Percentiles rank a stretch among this genome's conserved stretches.
These are phyloP conservation scores for Rana temporaria DNA, from an alignment of 2,113 vertebrate genomes.

Conservation along the genomic window DNA sequence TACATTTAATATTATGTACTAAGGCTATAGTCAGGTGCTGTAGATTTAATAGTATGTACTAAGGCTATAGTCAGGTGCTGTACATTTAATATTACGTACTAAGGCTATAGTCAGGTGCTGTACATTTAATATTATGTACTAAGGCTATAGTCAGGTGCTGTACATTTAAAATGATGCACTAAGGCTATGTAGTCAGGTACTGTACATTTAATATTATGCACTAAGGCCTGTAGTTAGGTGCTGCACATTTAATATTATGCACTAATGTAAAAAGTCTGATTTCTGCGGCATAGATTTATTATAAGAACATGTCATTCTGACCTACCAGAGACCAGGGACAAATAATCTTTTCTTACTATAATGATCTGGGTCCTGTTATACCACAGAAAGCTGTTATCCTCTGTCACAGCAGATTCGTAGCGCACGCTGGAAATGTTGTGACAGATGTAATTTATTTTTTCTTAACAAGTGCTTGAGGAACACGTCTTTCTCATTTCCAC, in stretches of 20 bases:
- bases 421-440: slow-evolving; percentile 42
- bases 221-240: neutral
- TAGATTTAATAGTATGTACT: slow-evolving; percentile 9
- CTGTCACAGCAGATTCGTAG: slow-evolving; percentile 49
- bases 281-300: slow-evolving; percentile 14
- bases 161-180: slow-evolving; percentile 8
- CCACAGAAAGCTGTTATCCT: slow-evolving; percentile 53
- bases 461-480: slow-evolving; percentile 52
- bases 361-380: slow-evolving; percentile 47
- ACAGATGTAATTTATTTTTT: slow-evolving; percentile 57
- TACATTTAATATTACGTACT: slow-evolving; percentile 8
- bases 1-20: slow-evolving; percentile 12
- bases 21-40: neutral
- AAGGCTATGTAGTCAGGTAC: too few species aligned
- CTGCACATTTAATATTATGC: slow-evolving; percentile 4
- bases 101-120: neutral
- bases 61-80: neutral
- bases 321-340: slow-evolving; percentile 28
- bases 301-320: slow-evolving; percentile 35
- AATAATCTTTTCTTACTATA: slow-evolving; percentile 53
- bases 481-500: slow-evolving; percentile 54
- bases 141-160: neutral
- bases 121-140: slow-evolving; percentile 12
- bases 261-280: slow-evolving; percentile 5
- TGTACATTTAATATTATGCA: slow-evolving; percentile 3